Evolutionary conservation across 2,797 vertebrate genomes (phyloP).

Genomic region (Scolopax rusticola): DNA sequence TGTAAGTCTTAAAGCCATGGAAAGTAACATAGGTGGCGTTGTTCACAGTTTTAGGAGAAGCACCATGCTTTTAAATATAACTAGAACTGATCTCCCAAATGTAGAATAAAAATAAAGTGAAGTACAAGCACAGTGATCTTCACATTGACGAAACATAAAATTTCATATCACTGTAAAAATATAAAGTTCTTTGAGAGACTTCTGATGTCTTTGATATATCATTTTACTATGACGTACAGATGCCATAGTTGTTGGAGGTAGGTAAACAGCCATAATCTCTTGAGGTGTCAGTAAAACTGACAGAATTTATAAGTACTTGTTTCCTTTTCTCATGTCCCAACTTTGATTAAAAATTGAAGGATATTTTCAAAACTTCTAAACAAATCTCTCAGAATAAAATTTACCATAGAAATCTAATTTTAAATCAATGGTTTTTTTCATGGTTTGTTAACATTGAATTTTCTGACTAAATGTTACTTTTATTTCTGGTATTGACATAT

Average conservation of each 20-base stretch:
- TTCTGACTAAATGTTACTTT: background rate
- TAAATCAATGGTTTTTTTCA: background rate
- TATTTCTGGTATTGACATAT: background rate
- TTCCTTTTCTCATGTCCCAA: background rate
- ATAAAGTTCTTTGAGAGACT: background rate
- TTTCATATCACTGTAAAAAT: background rate
- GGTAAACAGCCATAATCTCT: background rate
- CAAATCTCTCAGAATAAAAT: background rate
- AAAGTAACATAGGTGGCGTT: background rate
- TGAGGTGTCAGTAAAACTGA: background rate
- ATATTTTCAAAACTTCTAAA: background rate
- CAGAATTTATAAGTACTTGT: background rate
- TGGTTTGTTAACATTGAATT: background rate
- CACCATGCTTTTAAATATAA: background rate
- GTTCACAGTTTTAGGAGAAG: background rate
- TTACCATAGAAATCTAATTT: background rate
- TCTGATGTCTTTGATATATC: slow-evolving; percentile 5
- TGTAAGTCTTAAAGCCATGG: background rate
- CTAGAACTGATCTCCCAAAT: background rate
- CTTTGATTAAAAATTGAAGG: slow-evolving; percentile 33
- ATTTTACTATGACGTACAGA: background rate
- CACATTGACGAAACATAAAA: background rate
- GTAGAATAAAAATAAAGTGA: background rate
- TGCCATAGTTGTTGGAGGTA: background rate
- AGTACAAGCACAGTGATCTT: background rate